Conservation (phyloP, 2,888 invertebrate genomes). For the Metalampra italica region DNA sequence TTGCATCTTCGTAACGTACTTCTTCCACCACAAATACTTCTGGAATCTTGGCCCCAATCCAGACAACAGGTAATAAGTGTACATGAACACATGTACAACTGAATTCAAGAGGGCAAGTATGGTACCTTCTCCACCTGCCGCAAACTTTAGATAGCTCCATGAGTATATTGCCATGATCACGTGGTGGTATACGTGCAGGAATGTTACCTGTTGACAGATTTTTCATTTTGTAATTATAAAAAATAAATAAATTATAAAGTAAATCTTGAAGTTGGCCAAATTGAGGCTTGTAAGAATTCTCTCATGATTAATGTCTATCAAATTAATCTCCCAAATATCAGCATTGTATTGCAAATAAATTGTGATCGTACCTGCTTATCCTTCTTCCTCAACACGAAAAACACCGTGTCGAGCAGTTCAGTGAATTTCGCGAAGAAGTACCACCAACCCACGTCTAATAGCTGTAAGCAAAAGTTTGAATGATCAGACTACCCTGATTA, state of each 20-base stretch:
- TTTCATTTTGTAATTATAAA: neutral
- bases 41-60: slow-evolving; percentile 87
- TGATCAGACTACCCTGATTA: no score
- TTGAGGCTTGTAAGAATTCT: no score
- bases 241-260: no score
- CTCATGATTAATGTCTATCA: no score
- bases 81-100: slow-evolving; percentile 90
- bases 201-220: slow-evolving; percentile 84
- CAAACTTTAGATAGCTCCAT: slow-evolving; percentile 88
- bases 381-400: slow-evolving; percentile 91
- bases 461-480: slow-evolving; percentile 55
- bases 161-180: slow-evolving; percentile 86
- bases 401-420: slow-evolving; percentile 89
- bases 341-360: no score
- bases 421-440: slow-evolving; percentile 90
- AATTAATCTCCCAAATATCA: no score
- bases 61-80: slow-evolving; percentile 87
- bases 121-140: slow-evolving; percentile 88
- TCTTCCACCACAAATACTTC: slow-evolving; percentile 93
- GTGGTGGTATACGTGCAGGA: slow-evolving; percentile 95
- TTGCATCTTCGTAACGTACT: slow-evolving; percentile 89
- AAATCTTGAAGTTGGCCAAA: no score
- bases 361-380: slow-evolving; percentile 64
- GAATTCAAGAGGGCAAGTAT: slow-evolving; percentile 87
- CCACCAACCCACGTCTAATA: slow-evolving; percentile 83